Evolutionary conservation across 2,797 vertebrate genomes (phyloP).

Genomic region (Fratercula arctica): DNA sequence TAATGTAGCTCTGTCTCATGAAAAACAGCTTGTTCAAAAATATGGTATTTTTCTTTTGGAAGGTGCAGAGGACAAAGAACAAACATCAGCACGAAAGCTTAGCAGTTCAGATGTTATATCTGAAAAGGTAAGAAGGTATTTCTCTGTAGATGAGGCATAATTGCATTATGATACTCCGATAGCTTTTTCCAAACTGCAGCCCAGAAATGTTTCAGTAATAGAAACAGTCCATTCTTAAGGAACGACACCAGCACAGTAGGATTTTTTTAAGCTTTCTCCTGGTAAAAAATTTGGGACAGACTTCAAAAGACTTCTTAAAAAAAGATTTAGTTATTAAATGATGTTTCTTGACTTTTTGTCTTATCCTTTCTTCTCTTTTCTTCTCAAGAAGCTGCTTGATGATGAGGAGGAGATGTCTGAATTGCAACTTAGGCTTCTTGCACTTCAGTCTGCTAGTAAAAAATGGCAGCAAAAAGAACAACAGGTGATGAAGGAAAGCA

Average conservation of each 20-base stretch:
- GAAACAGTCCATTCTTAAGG: background rate
- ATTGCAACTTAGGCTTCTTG: slow-evolving; percentile 93
- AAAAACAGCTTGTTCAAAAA: background rate
- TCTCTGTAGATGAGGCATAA: background rate
- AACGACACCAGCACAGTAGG: background rate
- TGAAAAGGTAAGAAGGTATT: slow-evolving; percentile 75
- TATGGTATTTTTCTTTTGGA: slow-evolving; percentile 45
- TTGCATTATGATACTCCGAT: background rate
- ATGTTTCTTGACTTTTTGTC: background rate
- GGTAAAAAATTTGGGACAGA: background rate
- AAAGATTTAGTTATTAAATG: background rate
- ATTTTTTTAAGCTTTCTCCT: background rate
- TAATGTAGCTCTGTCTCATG: background rate
- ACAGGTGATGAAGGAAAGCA: slow-evolving; percentile 96
- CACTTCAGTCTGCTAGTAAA: slow-evolving; percentile 96
- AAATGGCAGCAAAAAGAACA: slow-evolving; percentile 98
- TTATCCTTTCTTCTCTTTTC: slow-evolving; percentile 13
- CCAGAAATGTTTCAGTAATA: background rate
- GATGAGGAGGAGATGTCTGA: slow-evolving; percentile 97
- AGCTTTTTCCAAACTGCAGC: background rate
- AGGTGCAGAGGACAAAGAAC: slow-evolving; percentile 77
- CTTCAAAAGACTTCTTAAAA: background rate
- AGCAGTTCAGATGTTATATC: slow-evolving; percentile 71
- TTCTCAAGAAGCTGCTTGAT: slow-evolving; percentile 77
- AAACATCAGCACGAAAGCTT: slow-evolving; percentile 71